Conservation (phyloP, 2,797 vertebrate genomes). For the Esox lucius region DNA sequence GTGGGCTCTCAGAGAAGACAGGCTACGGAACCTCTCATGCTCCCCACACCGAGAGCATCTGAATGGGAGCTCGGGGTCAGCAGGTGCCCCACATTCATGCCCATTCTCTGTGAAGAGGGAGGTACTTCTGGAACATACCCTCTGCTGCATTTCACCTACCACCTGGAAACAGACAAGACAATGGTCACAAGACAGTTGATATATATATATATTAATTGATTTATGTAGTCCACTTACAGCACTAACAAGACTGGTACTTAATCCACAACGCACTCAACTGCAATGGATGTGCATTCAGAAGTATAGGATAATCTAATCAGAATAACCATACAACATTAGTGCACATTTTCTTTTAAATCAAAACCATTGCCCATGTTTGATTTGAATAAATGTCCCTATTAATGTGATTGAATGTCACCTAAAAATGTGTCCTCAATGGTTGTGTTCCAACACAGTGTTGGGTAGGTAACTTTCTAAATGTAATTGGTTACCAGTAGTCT, state of each 20-base stretch:
- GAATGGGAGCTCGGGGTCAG: conserved; percentile 59
- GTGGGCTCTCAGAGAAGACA: conserved; percentile 67
- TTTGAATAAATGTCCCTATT: too few species aligned
- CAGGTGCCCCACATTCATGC: conserved; percentile 48
- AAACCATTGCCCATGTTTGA: too few species aligned
- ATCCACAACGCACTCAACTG: not conserved
- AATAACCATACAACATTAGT: not conserved
- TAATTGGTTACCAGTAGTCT: too few species aligned
- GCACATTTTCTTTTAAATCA: not conserved
- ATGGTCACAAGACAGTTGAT: not conserved
- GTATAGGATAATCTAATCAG: not conserved
- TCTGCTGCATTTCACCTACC: conserved; percentile 70
- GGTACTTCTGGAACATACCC: conserved; percentile 65
- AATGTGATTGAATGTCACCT: too few species aligned
- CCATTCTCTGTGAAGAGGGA: conserved; percentile 61
- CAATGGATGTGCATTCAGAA: not conserved
- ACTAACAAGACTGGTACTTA: not conserved
- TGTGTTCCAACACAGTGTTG: too few species aligned
- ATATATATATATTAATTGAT: not conserved
- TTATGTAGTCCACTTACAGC: not conserved
- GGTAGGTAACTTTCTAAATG: too few species aligned
- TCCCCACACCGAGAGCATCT: conserved; percentile 75
- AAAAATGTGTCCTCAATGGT: too few species aligned
- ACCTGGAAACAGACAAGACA: not conserved
- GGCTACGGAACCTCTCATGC: conserved; percentile 63